A percentile compares a stretch with the other conserved stretches of the same genome.
Conservation (phyloP, 2,888 invertebrate genomes). For the Microctonus brassicae region DNA sequence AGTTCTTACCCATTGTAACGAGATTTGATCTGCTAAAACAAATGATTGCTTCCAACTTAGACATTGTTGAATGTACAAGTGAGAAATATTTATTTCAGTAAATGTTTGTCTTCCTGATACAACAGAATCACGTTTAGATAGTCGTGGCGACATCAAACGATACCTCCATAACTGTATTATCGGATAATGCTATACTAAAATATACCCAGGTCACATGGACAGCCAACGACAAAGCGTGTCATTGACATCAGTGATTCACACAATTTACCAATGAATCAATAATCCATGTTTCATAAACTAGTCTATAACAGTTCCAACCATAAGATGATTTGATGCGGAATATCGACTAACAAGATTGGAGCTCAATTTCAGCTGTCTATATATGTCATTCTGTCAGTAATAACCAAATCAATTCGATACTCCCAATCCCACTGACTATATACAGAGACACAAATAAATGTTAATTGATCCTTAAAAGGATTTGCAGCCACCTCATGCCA, state of each 20-base stretch:
- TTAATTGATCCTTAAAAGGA: no score
- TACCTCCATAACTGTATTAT: slow-evolving; percentile 9
- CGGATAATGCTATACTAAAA: slow-evolving; percentile 2
- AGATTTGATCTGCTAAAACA: slow-evolving; percentile 34
- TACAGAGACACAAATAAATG: no score
- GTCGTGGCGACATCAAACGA: slow-evolving; percentile 17
- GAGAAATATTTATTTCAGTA: background rate
- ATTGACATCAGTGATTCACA: background rate
- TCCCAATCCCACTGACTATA: no score
- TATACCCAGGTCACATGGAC: background rate
- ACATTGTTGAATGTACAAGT: background rate
- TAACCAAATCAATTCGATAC: background rate
- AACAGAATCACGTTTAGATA: background rate
- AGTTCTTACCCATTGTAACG: slow-evolving; percentile 2
- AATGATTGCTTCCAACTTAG: slow-evolving; percentile 27
- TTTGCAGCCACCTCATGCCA: no score
- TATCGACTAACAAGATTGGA: background rate
- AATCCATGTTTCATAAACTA: background rate
- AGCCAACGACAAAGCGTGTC: background rate
- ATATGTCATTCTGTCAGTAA: background rate
- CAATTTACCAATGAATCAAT: no score
- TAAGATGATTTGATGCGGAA: background rate
- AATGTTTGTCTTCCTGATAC: background rate
- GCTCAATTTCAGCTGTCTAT: background rate
- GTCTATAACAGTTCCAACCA: background rate